A percentile compares a stretch with the other conserved stretches of the same genome.
Evolutionary conservation across 2,797 vertebrate genomes (phyloP).

Genomic region (Falco biarmicus): DNA sequence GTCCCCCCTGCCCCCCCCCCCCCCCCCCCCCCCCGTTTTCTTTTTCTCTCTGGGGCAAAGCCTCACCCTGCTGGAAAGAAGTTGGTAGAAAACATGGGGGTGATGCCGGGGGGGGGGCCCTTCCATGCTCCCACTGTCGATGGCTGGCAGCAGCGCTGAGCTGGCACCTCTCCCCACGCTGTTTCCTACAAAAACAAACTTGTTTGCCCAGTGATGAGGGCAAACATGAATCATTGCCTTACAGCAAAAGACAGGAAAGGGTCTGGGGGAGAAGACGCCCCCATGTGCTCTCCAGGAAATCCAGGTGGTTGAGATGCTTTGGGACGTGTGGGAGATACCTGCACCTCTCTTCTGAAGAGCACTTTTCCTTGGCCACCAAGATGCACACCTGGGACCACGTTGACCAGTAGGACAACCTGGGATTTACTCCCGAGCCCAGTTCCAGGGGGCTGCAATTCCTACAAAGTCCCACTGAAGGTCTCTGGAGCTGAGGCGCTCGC

Average conservation of each 20-base stretch:
- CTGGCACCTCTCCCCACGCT: background rate
- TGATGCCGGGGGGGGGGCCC: background rate
- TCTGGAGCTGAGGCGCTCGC: background rate
- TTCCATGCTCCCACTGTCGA: rapidly evolving
- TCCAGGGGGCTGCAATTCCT: background rate
- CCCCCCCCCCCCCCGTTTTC: background rate
- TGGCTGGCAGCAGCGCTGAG: background rate
- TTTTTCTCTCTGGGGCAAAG: background rate
- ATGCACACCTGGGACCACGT: background rate
- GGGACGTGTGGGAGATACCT: rapidly evolving
- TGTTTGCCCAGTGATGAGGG: background rate
- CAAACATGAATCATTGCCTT: background rate
- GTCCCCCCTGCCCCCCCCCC: too few species aligned
- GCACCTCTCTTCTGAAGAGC: background rate
- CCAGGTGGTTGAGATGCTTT: background rate
- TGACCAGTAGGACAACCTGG: background rate
- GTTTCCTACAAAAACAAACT: background rate
- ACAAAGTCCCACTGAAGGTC: background rate
- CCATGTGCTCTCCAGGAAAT: background rate
- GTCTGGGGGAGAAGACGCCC: background rate
- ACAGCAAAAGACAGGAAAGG: background rate
- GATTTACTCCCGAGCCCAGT: background rate
- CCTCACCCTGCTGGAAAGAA: background rate
- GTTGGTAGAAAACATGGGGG: background rate
- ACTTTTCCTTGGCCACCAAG: background rate